These are phyloP conservation scores for Eurytemora carolleeae DNA, from an alignment of 1,140 invertebrate species.

Conservation along the genomic window DNA sequence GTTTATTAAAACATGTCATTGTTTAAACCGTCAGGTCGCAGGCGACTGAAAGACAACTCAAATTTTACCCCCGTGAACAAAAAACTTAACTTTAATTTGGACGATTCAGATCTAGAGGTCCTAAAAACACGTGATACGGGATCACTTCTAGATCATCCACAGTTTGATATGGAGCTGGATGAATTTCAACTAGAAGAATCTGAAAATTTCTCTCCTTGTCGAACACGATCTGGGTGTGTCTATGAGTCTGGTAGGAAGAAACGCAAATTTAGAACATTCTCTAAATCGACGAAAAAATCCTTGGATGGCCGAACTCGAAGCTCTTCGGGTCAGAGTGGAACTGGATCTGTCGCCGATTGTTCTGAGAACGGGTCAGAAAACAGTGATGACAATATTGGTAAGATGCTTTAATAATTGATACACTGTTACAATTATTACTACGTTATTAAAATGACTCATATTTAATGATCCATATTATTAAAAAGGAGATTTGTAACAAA, in stretches of 20 bases:
- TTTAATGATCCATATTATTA: too few species aligned
- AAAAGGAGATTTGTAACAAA: too few species aligned
- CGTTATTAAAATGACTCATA: too few species aligned
- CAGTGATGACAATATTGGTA: not conserved
- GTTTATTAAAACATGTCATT: not conserved
- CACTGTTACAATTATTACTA: too few species aligned
- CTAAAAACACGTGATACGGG: not conserved
- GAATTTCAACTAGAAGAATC: not conserved
- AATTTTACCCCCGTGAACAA: not conserved
- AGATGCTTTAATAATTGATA: too few species aligned
- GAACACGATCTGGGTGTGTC: not conserved
- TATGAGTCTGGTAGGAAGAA: not conserved
- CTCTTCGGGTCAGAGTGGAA: not conserved
- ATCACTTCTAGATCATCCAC: too few species aligned
- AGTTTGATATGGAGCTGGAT: not conserved
- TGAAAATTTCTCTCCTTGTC: not conserved
- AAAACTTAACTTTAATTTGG: not conserved
- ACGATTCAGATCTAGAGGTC: not conserved
- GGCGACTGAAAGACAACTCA: too few species aligned
- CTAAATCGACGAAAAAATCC: not conserved
- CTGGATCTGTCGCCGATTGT: not conserved
- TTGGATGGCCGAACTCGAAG: not conserved
- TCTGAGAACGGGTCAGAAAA: not conserved
- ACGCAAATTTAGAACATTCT: not conserved
- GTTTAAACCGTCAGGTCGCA: not conserved